Percentiles rank a stretch among this genome's conserved stretches.
Conservation (phyloP, 2,888 invertebrate genomes). For the Lottia scabra region DNA sequence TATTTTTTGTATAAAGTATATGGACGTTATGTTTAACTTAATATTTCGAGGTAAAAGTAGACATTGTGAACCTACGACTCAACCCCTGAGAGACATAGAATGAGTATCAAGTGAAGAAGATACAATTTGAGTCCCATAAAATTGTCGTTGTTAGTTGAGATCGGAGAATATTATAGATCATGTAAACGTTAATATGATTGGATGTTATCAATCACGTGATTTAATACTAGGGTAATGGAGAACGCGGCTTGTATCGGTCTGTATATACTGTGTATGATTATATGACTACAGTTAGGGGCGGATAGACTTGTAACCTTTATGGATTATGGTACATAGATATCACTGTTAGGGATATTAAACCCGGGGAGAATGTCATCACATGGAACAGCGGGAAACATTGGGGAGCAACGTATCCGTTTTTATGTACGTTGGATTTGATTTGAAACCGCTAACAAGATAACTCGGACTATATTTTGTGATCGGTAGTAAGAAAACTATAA, state of each 20-base stretch:
- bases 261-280: background rate
- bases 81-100: too few species aligned
- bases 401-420: too few species aligned
- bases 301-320: background rate
- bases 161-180: conserved; percentile 2
- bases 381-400: background rate
- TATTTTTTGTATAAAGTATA: background rate
- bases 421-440: too few species aligned
- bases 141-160: background rate
- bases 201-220: background rate
- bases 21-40: too few species aligned
- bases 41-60: too few species aligned
- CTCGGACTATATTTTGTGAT: too few species aligned
- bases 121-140: background rate
- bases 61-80: too few species aligned
- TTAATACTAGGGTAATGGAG: conserved; percentile 1
- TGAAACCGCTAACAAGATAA: too few species aligned
- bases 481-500: too few species aligned
- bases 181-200: background rate
- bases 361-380: background rate
- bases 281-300: background rate
- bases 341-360: background rate
- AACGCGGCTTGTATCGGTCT: background rate
- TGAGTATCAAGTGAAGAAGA: too few species aligned
- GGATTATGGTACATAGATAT: background rate